Base-by-base conservation (phyloP, 2,888 invertebrate genomes). In the Acronicta leporina region DNA sequence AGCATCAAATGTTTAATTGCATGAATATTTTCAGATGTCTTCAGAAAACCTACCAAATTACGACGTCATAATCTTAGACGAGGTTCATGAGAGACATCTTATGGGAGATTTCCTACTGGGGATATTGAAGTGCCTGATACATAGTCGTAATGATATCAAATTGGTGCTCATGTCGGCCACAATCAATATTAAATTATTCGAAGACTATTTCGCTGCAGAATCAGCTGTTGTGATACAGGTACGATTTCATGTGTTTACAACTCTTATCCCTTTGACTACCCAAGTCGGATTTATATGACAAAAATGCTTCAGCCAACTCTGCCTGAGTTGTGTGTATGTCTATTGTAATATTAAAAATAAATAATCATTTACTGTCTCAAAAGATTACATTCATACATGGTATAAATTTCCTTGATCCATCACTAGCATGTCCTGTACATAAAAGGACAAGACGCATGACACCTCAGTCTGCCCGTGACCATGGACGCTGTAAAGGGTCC, bases 151-250 rank as follows among this genome's bases (percentile, higher is more conserved):
- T 5, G 96, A 98, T 80, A 95, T 99, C 20, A 99, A 99, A 90
- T 89, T 99, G 13, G 97, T 99, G 43, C 96, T 99, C 0, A 99
- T 99, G 99, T 99, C 99, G 0, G 99, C 99, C 13, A 99, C 99
- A 0, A 99, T 99, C 59, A 99, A 99, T 91, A 97, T 99, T 27
- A 96, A 98, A 73, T 94, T 99, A n/a, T 99, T 99, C 88, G 96
- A 96, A 68, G 95, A 96, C 73, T 99, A 99, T 88, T 99, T 99
- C 81, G 90, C 96, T 2, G 95, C 96, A 4, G 97, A 98, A 85
- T 95, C 96, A 44, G 98, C 98, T 44, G 96, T 96, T 60, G 96
- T 98, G 51, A 96, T 99, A 76, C 96, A 98, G 95, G 97, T 97
- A 84, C 79, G 74, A 20, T 15, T 20, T 20, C 2, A 20, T 20